Conservation (phyloP, 1,140 invertebrate species). For the Luehdorfia chinensis region DNA sequence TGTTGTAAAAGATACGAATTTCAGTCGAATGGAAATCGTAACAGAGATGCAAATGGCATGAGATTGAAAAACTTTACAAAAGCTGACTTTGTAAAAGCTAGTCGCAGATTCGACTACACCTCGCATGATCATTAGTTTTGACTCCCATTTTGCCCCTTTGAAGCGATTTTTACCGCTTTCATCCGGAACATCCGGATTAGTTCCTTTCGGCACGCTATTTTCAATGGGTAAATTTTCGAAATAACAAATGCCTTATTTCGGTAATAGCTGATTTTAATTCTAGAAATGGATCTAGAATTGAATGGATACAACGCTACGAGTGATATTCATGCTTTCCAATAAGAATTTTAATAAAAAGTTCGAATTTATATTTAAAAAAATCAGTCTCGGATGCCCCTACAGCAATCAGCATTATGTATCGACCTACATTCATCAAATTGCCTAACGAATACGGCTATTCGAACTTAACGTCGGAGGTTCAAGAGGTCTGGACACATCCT, state of each 20-base stretch:
- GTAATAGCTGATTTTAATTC: constrained; percentile 12
- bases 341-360: too few species aligned
- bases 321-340: too few species aligned
- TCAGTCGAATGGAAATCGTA: background rate
- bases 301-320: background rate
- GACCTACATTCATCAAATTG: too few species aligned
- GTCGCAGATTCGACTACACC: constrained; percentile 26
- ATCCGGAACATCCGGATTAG: constrained; percentile 41
- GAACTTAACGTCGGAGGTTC: too few species aligned
- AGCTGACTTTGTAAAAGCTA: constrained; percentile 24
- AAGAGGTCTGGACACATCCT: too few species aligned
- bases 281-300: background rate
- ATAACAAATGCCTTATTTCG: too few species aligned
- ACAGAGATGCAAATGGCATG: constrained; percentile 4
- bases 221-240: too few species aligned
- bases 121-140: constrained; percentile 51
- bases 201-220: constrained; percentile 12
- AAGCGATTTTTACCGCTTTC: constrained; percentile 40
- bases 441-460: too few species aligned
- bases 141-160: constrained; percentile 38
- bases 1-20: constrained; percentile 19
- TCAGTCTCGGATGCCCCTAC: too few species aligned
- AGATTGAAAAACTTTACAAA: constrained; percentile 1
- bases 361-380: too few species aligned
- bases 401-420: too few species aligned